Conservation (phyloP, 2,113 vertebrate genomes). For the Seriola rivoliana region DNA sequence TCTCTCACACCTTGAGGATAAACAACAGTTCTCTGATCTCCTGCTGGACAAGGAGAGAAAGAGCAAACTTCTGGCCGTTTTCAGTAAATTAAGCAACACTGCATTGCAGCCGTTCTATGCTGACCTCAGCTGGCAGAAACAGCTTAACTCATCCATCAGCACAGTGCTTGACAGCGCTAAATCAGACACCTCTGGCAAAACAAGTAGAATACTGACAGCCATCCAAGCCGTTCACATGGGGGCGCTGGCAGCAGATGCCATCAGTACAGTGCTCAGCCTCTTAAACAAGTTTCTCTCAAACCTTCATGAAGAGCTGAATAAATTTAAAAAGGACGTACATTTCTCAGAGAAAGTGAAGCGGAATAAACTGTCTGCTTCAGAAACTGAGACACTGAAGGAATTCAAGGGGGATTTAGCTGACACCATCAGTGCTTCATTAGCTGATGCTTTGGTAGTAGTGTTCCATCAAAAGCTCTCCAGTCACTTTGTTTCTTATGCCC, state of each 20-base stretch:
- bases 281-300: too few relatives aligned
- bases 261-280: background rate
- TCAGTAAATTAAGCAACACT: constrained; percentile 12
- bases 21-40: background rate
- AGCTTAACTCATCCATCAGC: constrained; percentile 24
- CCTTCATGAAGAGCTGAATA: too few relatives aligned
- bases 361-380: background rate
- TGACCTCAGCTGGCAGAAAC: constrained; percentile 1
- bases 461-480: constrained; percentile 34
- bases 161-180: background rate
- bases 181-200: background rate
- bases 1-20: constrained; percentile 17
- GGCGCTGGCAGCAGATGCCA: background rate
- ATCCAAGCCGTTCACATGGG: background rate
- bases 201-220: background rate
- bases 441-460: too few relatives aligned
- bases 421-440: too few relatives aligned
- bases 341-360: constrained; percentile 1
- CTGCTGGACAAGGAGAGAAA: constrained; percentile 17
- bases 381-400: constrained; percentile 1
- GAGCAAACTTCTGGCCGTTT: constrained; percentile 10
- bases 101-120: background rate
- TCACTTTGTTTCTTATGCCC: constrained; percentile 21
- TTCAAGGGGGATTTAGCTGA: constrained; percentile 23
- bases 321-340: too few relatives aligned